Percentiles rank a stretch among this genome's conserved stretches.
Evolutionary conservation across 2,113 vertebrate species (phyloP).

Genomic region (Phrynosoma platyrhinos): DNA sequence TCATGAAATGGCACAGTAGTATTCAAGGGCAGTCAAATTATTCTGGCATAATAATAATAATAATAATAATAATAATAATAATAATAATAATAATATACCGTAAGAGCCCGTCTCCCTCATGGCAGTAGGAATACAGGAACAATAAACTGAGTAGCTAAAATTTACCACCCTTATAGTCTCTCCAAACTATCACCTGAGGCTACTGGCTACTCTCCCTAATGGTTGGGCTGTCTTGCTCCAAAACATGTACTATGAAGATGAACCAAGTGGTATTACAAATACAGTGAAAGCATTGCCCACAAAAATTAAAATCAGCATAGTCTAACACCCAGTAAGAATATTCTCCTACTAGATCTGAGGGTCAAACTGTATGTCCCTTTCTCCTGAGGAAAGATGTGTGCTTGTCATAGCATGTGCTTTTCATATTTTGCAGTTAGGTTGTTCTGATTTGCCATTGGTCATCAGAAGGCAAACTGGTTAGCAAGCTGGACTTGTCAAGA

Average conservation of each 20-base stretch:
- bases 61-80: too few relatives aligned
- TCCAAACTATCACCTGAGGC: too few relatives aligned
- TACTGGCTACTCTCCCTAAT: not conserved
- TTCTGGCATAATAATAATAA: not conserved
- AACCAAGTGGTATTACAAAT: not conserved
- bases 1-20: not conserved
- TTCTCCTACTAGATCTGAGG: not conserved
- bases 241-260: not conserved
- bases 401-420: too few relatives aligned
- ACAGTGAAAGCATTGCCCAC: not conserved
- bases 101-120: not conserved
- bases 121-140: not conserved
- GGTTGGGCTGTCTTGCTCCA: not conserved
- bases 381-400: too few relatives aligned
- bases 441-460: too few relatives aligned
- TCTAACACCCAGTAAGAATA: constrained; percentile 14
- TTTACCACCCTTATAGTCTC: not conserved
- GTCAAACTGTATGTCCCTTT: too few relatives aligned
- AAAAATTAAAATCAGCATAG: constrained; percentile 32
- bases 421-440: too few relatives aligned
- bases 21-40: not conserved
- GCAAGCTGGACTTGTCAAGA: too few relatives aligned
- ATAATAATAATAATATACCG: too few relatives aligned
- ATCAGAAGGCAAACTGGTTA: too few relatives aligned
- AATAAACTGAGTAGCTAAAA: not conserved